Base-by-base conservation (phyloP, 1,140 invertebrate genomes). In the Bombus sylvicola region DNA sequence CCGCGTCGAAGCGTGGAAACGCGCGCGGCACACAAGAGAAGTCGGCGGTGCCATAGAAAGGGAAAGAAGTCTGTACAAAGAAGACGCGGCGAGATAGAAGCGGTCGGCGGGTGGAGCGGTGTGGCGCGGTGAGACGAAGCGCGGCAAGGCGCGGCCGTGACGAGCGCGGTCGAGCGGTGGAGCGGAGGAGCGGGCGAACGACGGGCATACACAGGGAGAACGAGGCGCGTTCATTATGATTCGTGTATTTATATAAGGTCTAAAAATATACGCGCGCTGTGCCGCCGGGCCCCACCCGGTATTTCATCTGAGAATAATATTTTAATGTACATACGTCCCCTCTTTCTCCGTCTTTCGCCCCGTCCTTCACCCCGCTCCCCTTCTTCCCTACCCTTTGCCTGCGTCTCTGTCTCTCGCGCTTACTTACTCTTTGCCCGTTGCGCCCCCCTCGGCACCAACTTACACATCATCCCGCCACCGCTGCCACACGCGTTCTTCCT, bases 281-380 rank as follows among this genome's bases (percentile, higher is more conserved):
- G 94, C 92, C 92, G 93, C 90, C 94, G 93, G 92, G 93, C 94
- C 93, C 94, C 94, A 93, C 94, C 94, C 94, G 94, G 94, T 95
- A 95, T 95, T 95, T 95, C 94, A 95, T 95, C 94, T 95, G 94
- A 95, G 94, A 95, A 95, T 95, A 95, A 95, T 95, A 95, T 95
- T 95, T 95, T 95, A 95, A 95, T 95, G 94, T 94, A 94, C 93
- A 91, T 93, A 93, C 86, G 85, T 89, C 69, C 71, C 91, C 84
- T 85, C 83, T 74, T 79, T 74, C 77, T 68, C 76, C 78, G 57
- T 57, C 59, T 71, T 81, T 81, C 80, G 22, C 57, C 81, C 77
- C 77, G 77, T 75, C 69, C 47, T 81, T 73, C 39, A 53, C 80
- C 82, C 78, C 66, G 72, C 87, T 82, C 87, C 53, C 80, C 28